These are phyloP conservation scores for Antrozous pallidus DNA, from an alignment of 2,797 vertebrate genomes.

Conservation along the genomic window DNA sequence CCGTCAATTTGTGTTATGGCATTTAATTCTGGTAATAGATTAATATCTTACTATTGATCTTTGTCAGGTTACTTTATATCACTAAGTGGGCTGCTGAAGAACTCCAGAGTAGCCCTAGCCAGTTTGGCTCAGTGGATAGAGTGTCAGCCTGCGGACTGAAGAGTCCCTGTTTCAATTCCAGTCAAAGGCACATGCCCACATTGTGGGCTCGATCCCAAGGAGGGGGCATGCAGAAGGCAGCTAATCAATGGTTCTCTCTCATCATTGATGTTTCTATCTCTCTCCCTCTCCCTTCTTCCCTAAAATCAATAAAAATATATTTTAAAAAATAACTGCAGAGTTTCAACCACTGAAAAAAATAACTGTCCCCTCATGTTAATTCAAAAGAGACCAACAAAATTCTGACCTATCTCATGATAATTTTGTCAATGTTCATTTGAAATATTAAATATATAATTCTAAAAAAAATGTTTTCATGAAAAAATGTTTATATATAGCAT, in stretches of 20 bases:
- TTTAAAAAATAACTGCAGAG: no score
- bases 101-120: neutral
- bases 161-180: no score
- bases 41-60: neutral
- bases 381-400: neutral
- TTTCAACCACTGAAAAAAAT: neutral
- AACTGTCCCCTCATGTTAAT: neutral
- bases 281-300: no score
- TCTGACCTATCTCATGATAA: neutral
- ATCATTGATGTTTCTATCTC: no score
- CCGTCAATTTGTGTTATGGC: neutral
- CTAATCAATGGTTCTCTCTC: no score
- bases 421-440: neutral
- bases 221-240: no score
- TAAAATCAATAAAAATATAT: no score
- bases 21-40: neutral
- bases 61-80: neutral
- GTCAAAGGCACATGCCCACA: no score
- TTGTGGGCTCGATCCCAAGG: no score
- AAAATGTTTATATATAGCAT: neutral
- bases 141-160: no score
- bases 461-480: neutral
- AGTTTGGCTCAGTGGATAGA: no score
- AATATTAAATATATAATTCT: neutral
- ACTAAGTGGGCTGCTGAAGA: neutral